Base-by-base conservation (phyloP, 2,888 invertebrate genomes). In the Lasioglossum villosulum region DNA sequence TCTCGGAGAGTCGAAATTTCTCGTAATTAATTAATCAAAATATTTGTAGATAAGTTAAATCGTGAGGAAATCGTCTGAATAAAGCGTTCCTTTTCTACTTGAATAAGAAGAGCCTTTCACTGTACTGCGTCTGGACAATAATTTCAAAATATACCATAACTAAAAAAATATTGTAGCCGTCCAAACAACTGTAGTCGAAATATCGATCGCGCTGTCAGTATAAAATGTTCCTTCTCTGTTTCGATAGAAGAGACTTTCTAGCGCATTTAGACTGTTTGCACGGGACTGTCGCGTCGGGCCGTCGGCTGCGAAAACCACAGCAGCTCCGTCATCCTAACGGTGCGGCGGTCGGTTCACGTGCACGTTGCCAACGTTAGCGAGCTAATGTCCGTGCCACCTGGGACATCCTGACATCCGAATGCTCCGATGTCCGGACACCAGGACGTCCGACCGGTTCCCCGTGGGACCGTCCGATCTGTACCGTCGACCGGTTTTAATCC, bases 311-410 rank as follows among this genome's bases (percentile, higher is more conserved):
- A 68, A 88, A 90, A 90, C 90, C 91, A 74, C 90, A 88, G 82
- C 71, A 82, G 85, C 86, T 85, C 78, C 86, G 84, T 85, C 81
- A 88, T 78, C 76, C 80, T 80, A 87, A 86, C 85, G 77, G n/a
- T 12, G 56, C 82, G 76, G 82, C 70, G 87, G 89, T 89, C 78
- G 81, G 85, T n/a, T 82, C 80, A 77, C 82, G 86, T 59, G 82
- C 84, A 87, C 89, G 87, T 87, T 82, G 75, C 86, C 75, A 75
- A n/a, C 56, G 56, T n/a, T 56, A n/a, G 78, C 39, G 86, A 78
- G 87, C 87, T 88, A 89, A 91, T 88, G 91, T 90, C 91, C 78
- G 45, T 56, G 85, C 84, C 91, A 91, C 88, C 89, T 91, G 91
- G 88, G 88, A 90, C 88, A 81, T 84, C 84, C 86, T 88, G 91